Conservation (phyloP, 1,140 invertebrate genomes). For the Macrotrachela quadricornifera region DNA sequence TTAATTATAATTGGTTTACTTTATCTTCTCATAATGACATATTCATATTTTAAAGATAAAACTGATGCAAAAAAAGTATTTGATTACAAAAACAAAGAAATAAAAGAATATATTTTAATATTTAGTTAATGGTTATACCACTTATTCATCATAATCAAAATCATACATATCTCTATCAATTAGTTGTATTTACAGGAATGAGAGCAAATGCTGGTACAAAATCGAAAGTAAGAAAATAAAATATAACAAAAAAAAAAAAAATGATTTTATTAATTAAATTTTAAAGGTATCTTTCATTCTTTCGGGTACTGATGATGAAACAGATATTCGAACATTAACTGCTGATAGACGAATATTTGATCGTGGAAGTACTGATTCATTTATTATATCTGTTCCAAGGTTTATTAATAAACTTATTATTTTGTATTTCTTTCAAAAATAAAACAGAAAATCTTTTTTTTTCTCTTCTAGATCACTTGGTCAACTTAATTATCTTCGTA, state of each 20-base stretch:
- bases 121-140: conserved; percentile 12
- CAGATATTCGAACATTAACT: conserved; percentile 28
- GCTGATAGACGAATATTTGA: conserved; percentile 29
- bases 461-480: conserved; percentile 22
- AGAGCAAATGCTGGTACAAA: conserved; percentile 31
- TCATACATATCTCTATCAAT: conserved; percentile 37
- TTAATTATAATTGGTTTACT: conserved; percentile 31
- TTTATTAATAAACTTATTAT: too few species aligned
- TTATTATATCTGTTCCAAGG: conserved; percentile 30
- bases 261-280: too few species aligned
- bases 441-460: too few species aligned
- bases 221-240: conserved; percentile 30
- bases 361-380: conserved; percentile 30
- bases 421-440: too few species aligned
- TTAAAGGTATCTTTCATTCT: conserved; percentile 24
- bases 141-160: conserved; percentile 27
- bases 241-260: neutral
- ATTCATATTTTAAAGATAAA: conserved; percentile 31
- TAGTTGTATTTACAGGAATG: conserved; percentile 35
- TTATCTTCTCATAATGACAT: conserved; percentile 30
- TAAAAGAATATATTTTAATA: too few species aligned
- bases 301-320: conserved; percentile 34
- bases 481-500: conserved; percentile 22
- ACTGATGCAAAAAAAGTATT: conserved; percentile 20
- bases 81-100: too few species aligned